Conservation (phyloP, 2,113 vertebrate genomes). For the Pleuronectes platessa region DNA sequence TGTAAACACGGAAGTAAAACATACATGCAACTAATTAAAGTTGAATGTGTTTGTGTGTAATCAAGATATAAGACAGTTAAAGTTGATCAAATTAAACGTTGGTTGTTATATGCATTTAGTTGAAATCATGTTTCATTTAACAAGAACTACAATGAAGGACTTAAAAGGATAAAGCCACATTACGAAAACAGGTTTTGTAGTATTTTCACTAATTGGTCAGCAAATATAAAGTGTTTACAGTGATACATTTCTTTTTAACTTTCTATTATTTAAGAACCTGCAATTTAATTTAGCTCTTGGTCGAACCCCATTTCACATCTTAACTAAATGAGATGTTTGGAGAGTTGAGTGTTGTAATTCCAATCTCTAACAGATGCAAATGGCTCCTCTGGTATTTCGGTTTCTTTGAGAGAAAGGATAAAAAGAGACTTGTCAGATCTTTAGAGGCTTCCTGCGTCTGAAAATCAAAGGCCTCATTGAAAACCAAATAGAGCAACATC, state of each 20-base stretch:
- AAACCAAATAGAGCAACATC: constrained; percentile 80
- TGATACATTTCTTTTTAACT: neutral
- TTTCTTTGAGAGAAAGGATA: constrained; percentile 52
- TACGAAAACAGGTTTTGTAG: neutral
- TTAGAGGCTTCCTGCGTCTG: constrained; percentile 67
- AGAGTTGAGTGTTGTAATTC: constrained; percentile 54
- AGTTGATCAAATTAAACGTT: neutral
- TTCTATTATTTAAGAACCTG: neutral
- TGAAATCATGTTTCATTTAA: neutral
- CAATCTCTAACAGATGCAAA: constrained; percentile 76
- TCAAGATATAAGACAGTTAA: neutral
- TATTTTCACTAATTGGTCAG: neutral
- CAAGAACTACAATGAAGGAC: neutral
- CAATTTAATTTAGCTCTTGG: constrained; percentile 22
- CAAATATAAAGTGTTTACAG: constrained; percentile 19
- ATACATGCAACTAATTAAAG: neutral
- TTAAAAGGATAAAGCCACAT: neutral
- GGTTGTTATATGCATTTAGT: too few relatives aligned
- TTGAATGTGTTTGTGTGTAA: neutral
- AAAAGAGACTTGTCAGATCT: constrained; percentile 70
- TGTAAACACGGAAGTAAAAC: neutral
- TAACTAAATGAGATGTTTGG: constrained; percentile 40
- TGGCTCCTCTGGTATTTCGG: constrained; percentile 52
- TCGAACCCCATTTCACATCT: constrained; percentile 33
- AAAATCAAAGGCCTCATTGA: constrained; percentile 80